Evolutionary conservation across 2,113 vertebrate species (phyloP), one percentile per base, ranked within the genome.

Genomic region (Cephalopterus ornatus): DNA sequence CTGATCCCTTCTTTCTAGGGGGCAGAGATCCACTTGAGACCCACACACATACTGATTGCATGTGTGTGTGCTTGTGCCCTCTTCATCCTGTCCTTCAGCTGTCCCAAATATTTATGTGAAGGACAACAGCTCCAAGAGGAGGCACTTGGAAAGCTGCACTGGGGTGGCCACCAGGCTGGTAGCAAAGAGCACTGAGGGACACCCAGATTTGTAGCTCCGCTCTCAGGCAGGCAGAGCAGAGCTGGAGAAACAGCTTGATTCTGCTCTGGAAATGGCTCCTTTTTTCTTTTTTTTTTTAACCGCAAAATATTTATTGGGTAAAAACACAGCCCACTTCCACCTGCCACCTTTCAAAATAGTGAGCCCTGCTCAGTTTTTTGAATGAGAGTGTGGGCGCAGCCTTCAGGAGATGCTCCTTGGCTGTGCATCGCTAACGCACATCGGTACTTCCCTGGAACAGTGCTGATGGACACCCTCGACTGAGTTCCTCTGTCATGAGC

Each of bases 271-370:
- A 95, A 89, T 88, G 91, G 70, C 72, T 94, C 55, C 15, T 7
- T 49, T 28, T 85, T 30, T 52, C 72, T 77, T 65, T 85, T 85
- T 91, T 82, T 81, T 90, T 94, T 77, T 68, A 32, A 90, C 70
- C 76, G 81, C 85, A 72, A 95, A 95, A 89, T 92, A 97, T 95
- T 96, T 96, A 96, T 96, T 97, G 96, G 95, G 49, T 96, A 94
- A 97, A 96, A 96, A 95, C 94, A 96, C 96, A 97, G 65, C 95
- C 96, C 95, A 97, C 95, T 97, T 97, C 96, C 96, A 97, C 96
- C 96, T 97, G 95, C 88, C 92, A 96, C 96, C 94, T 96, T 95
- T 94, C 86, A 95, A 95, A 97, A 93, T 66, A 96, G 91, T 93
- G 93, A 97, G 95, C 89, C 73, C 94, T 97, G 95, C 95, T 97